Conservation (phyloP, 2,113 vertebrate species). For the Isurus oxyrinchus region DNA sequence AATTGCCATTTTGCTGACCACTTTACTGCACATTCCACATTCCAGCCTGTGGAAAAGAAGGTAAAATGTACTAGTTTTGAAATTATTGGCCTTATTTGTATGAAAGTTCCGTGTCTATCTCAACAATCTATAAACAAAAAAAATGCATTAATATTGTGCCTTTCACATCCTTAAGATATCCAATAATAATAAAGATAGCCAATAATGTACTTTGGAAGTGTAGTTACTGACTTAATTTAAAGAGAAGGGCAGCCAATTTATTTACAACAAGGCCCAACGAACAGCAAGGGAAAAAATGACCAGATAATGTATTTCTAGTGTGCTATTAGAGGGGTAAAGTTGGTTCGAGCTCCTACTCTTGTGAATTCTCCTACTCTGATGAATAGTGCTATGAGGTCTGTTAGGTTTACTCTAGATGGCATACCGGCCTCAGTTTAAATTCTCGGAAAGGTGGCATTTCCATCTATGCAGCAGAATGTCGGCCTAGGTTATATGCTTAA, state of each 20-base stretch:
- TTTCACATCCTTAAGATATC: neutral
- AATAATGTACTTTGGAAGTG: neutral
- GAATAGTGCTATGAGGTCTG: neutral
- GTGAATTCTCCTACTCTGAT: neutral
- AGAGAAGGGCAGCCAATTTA: neutral
- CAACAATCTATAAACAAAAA: neutral
- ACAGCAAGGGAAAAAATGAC: neutral
- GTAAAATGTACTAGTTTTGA: neutral
- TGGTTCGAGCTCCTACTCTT: too few species aligned
- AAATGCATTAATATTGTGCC: neutral
- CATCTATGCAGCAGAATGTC: neutral
- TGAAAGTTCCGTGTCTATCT: neutral
- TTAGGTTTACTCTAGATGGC: neutral
- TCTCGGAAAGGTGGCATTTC: neutral
- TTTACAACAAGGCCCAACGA: neutral
- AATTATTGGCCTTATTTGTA: neutral
- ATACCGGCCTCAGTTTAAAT: neutral
- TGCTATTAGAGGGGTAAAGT: neutral
- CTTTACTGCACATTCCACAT: neutral
- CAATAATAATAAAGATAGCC: neutral
- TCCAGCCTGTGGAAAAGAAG: neutral
- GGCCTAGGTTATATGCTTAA: neutral
- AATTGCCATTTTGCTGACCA: neutral
- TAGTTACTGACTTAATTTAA: neutral
- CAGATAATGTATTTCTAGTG: neutral